Percentiles rank a stretch among this genome's conserved stretches.
These are phyloP conservation scores for Rhopalosiphum nymphaeae DNA, from an alignment of 2,888 invertebrate genomes.

Conservation along the genomic window DNA sequence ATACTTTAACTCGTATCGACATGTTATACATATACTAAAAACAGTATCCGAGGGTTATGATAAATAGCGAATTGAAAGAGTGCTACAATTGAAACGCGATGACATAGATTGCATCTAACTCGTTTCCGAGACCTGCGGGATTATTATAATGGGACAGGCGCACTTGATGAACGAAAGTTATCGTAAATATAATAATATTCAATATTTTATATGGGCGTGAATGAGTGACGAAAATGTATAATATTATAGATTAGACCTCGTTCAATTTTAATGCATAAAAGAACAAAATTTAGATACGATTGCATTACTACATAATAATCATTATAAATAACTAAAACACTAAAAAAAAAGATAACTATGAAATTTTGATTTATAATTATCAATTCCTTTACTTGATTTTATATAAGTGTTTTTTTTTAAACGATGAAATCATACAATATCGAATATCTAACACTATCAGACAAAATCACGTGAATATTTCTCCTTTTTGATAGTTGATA, in stretches of 20 bases:
- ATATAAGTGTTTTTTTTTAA: not conserved
- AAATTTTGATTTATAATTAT: not conserved
- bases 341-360: not conserved
- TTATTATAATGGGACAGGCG: not conserved
- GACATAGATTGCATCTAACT: constrained; percentile 43
- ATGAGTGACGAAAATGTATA: not conserved
- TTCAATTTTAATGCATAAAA: constrained; percentile 26
- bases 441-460: not conserved
- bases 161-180: constrained; percentile 26
- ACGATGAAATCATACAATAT: not conserved
- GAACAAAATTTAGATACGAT: constrained; percentile 11
- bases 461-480: not conserved
- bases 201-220: not conserved
- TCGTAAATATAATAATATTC: not conserved
- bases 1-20: not conserved
- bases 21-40: not conserved
- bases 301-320: no score
- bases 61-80: not conserved
- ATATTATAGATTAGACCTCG: not conserved
- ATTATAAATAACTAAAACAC: not conserved
- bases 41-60: not conserved
- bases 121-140: constrained; percentile 23
- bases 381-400: not conserved
- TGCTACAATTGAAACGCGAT: not conserved
- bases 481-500: not conserved